Base-by-base conservation (phyloP, 2,113 vertebrate genomes). In the Plectropomus leopardus region DNA sequence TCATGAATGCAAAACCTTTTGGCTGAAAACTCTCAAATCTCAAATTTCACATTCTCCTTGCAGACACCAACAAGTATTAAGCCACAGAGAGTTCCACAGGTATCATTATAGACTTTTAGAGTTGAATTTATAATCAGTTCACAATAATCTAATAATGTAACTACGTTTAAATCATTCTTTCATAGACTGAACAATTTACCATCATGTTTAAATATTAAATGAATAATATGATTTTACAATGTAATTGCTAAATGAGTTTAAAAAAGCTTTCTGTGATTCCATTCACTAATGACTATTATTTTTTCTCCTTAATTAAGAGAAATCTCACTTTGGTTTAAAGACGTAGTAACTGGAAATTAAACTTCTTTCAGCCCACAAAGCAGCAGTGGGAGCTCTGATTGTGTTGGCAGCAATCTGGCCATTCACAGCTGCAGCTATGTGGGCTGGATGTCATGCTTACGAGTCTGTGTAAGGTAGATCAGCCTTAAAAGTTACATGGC, bases 1-100 rank as follows among this genome's bases (percentile, higher is more conserved):
- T 34, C 26, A 32, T 42, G 19, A 76, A 50, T 26, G 28, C 6
- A 10, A 15, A 53, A 34, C 14, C n/a, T 24, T 71, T 42, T 70
- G 57, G 57, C 57, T 70, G 36, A 30, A 51, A 69, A 28, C 10
- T 11, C 13, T 67, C 47, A 47, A 45, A 74, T 63, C 47, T 74
- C 51, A 23, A 14, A 50, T 67, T 73, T 57, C 23, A 65, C 60
- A 48, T 51, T 65, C 15, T 51, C 63, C 54, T 32, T 32, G 21
- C 54, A 60, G 26, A 72, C 17, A 59, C 4, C 42, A 59, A 67
- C 61, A 70, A 8, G 64, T 42, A 28, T 23, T 26, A 59, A 51
- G 45, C 21, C 60, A 16, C 36, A 17, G 28, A 42, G 19, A 24
- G 26, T 61, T n/a, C 26, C 24, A 60, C 11, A 23, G 24, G 21